Percentiles rank a stretch among this genome's conserved stretches.
These are phyloP conservation scores for Trypoxylon attenuatum DNA, from an alignment of 2,888 invertebrate genomes.

Conservation along the genomic window DNA sequence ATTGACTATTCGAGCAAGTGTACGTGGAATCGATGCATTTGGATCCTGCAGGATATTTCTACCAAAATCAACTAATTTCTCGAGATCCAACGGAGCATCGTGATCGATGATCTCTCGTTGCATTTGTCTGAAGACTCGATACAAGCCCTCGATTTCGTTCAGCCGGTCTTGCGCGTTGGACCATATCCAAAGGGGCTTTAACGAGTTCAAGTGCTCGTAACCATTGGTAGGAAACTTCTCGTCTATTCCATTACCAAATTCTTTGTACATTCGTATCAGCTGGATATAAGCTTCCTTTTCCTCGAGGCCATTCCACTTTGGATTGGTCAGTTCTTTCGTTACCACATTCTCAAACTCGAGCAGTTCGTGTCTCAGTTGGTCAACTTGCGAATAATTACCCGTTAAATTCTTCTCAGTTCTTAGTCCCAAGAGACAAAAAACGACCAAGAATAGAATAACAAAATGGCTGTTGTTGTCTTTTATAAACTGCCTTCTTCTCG, in stretches of 20 bases:
- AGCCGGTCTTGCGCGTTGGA: slow-evolving; percentile 79
- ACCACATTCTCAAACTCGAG: slow-evolving; percentile 77
- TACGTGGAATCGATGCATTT: slow-evolving; percentile 77
- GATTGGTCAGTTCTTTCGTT: slow-evolving; percentile 72
- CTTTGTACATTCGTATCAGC: slow-evolving; percentile 78
- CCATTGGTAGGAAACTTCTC: slow-evolving; percentile 52
- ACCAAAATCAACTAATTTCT: slow-evolving; percentile 80
- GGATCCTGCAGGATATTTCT: slow-evolving; percentile 81
- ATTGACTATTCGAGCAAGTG: slow-evolving; percentile 79
- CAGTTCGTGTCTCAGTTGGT: slow-evolving; percentile 79
- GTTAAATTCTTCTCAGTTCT: slow-evolving; percentile 29
- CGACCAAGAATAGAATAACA: too few species aligned
- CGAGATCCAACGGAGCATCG: slow-evolving; percentile 72
- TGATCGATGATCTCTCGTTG: slow-evolving; percentile 70
- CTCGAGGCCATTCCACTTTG: slow-evolving; percentile 29
- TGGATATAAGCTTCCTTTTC: slow-evolving; percentile 74
- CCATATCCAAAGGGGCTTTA: slow-evolving; percentile 80
- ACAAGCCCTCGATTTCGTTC: slow-evolving; percentile 80
- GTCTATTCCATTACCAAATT: slow-evolving; percentile 77
- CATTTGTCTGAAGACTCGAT: slow-evolving; percentile 81
- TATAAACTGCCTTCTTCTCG: too few species aligned
- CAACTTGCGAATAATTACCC: slow-evolving; percentile 74
- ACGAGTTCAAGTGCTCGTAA: slow-evolving; percentile 51
- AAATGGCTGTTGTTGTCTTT: too few species aligned
- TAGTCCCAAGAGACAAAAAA: too few species aligned